Base-by-base conservation (phyloP, 2,797 vertebrate genomes). In the Trichosurus vulpecula region DNA sequence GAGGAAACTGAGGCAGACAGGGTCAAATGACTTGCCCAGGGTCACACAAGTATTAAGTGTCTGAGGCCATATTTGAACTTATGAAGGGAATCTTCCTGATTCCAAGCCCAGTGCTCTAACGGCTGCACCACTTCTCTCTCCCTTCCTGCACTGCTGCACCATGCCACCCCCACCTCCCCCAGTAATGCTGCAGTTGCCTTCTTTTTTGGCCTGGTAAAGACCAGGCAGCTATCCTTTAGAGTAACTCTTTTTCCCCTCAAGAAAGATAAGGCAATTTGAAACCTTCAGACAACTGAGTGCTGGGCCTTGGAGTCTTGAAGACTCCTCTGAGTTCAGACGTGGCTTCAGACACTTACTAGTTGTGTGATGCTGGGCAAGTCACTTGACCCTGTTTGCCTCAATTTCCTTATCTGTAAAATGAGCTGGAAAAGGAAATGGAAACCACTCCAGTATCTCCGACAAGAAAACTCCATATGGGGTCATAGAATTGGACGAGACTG, bases 211-310 rank as follows among this genome's bases (percentile, higher is more conserved):
- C 89, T 51, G 51, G 27, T 90, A 30, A 52, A 90, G 89, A 52
- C 27, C 30, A 52, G 51, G 27, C 27, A n/a, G 30, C 31, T n/a
- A 16, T 66, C 31, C 31, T 74, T 19, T 74, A 74, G 35, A 74
- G 61, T n/a, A 74, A 41, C 6, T 74, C 14, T 74, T 74, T 74
- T n/a, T 74, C 61, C 61, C 6, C n/a, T 94, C 93, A 58, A 90
- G 94, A 93, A 97, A 97, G 74, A 92, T 97, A 95, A 96, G 93
- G 96, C 94, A 97, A 96, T 41, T 74, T 74, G 61, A 74, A n/a
- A n/a, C 35, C 61, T 74, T 19, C 9, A n/a, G 35, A 19, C 22
- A 16, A n/a, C 9, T 61, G 58, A 61, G 12, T 61, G 31, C 61
- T 74, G 5, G 61, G 35, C 35, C 5, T n/a, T 74, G 61, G 16